Evolutionary conservation across 2,113 vertebrate genomes (phyloP).

Genomic region (Aldabrachelys gigantea): DNA sequence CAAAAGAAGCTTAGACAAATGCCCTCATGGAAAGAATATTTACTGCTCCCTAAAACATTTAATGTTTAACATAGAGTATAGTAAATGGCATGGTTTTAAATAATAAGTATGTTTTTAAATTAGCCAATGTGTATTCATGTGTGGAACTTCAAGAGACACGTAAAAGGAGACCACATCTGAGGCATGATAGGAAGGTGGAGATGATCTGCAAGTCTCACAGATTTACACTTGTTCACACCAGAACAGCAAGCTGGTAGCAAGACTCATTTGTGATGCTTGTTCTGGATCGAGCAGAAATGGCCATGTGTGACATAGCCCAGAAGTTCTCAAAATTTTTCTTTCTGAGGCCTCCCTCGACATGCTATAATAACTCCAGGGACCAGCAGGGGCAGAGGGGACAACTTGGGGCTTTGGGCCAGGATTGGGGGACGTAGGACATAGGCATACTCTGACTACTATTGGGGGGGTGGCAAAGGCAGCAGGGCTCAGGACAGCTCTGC

Average conservation of each 20-base stretch:
- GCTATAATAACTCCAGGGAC: too few species aligned
- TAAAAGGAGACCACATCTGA: neutral
- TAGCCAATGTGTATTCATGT: neutral
- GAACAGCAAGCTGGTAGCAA: neutral
- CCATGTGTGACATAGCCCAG: neutral
- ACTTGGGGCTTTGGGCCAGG: too few species aligned
- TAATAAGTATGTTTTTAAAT: neutral
- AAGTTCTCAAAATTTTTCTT: neutral
- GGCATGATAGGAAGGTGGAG: neutral
- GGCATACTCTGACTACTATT: too few species aligned
- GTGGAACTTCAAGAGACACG: neutral
- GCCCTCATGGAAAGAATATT: neutral
- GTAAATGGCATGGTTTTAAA: neutral
- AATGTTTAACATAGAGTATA: neutral
- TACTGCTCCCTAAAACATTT: neutral
- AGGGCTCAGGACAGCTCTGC: too few species aligned
- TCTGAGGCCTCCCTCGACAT: too few species aligned
- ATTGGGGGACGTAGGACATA: too few species aligned
- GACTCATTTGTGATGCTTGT: neutral
- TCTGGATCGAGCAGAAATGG: neutral
- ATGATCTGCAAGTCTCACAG: neutral
- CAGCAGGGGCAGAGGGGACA: too few species aligned
- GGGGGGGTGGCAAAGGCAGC: too few species aligned
- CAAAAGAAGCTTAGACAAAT: neutral
- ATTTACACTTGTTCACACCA: neutral